A percentile compares a stretch with the other conserved stretches of the same genome.
These are phyloP conservation scores for Sycophaga agraensis DNA, from an alignment of 1,140 invertebrate genomes.

Conservation along the genomic window DNA sequence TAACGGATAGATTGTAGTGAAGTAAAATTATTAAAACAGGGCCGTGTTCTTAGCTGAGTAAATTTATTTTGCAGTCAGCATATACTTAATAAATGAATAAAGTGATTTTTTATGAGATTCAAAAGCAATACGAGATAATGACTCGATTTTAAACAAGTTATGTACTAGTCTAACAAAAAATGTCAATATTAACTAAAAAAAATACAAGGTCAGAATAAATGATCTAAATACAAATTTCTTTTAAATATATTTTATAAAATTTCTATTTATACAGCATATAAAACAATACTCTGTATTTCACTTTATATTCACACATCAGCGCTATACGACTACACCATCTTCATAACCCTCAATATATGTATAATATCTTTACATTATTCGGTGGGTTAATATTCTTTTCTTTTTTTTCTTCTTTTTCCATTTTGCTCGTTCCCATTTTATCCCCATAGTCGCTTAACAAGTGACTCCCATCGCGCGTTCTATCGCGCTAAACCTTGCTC, in stretches of 20 bases:
- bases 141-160: too few species aligned
- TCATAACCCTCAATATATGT: conserved; percentile 36
- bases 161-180: too few species aligned
- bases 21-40: too few species aligned
- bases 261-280: conserved; percentile 58
- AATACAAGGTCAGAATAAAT: conserved; percentile 5
- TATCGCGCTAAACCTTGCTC: conserved; percentile 13
- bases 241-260: conserved; percentile 61
- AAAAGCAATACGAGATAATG: too few species aligned
- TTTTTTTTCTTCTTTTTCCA: background rate
- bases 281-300: conserved; percentile 59
- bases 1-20: too few species aligned
- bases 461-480: too few species aligned
- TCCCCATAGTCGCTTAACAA: too few species aligned
- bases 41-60: too few species aligned
- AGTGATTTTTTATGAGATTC: too few species aligned
- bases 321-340: conserved; percentile 49
- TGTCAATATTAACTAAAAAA: too few species aligned
- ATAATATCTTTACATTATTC: conserved; percentile 53
- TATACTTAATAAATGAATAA: too few species aligned
- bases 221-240: conserved; percentile 36
- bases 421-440: background rate
- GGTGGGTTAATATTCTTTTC: conserved; percentile 42
- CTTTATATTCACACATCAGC: conserved; percentile 58
- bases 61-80: too few species aligned